A percentile compares a stretch with the other conserved stretches of the same genome.
phyloP scores from a whole-genome alignment of 1,140 invertebrate species.

The Solenopsis fugax region DNA sequence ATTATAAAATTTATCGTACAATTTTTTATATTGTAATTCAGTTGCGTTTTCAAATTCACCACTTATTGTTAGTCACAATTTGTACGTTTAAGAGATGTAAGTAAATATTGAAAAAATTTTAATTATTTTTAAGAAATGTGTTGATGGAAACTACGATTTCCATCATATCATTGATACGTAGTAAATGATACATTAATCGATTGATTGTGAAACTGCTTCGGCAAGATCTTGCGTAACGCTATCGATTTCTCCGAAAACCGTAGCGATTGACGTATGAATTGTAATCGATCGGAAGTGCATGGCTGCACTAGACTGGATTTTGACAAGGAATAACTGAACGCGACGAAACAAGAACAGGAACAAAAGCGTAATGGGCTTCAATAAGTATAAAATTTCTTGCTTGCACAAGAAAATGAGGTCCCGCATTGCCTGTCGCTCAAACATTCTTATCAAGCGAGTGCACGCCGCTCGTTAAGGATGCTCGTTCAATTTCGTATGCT shows the following conservation, averaged over 20 bases:
- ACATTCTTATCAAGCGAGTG: conserved; percentile 74
- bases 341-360: conserved; percentile 13
- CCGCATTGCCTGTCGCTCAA: conserved; percentile 49
- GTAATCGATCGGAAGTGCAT: conserved; percentile 18
- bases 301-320: not conserved
- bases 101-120: not conserved
- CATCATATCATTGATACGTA: not conserved
- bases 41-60: conserved; percentile 1
- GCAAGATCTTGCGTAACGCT: not conserved
- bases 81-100: not conserved
- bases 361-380: conserved; percentile 39
- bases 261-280: conserved; percentile 15
- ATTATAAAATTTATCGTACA: not conserved
- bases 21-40: not conserved
- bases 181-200: not conserved
- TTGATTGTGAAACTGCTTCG: not conserved
- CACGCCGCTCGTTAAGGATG: conserved; percentile 74
- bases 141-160: not conserved
- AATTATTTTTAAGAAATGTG: conserved; percentile 3
- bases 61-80: not conserved
- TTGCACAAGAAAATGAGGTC: conserved; percentile 67
- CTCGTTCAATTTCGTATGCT: conserved; percentile 73
- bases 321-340: conserved; percentile 38
- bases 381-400: conserved; percentile 68
- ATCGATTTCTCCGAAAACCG: not conserved